These are phyloP conservation scores for Nycticryphes semicollaris DNA, from an alignment of 2,113 vertebrate genomes.

Conservation along the genomic window DNA sequence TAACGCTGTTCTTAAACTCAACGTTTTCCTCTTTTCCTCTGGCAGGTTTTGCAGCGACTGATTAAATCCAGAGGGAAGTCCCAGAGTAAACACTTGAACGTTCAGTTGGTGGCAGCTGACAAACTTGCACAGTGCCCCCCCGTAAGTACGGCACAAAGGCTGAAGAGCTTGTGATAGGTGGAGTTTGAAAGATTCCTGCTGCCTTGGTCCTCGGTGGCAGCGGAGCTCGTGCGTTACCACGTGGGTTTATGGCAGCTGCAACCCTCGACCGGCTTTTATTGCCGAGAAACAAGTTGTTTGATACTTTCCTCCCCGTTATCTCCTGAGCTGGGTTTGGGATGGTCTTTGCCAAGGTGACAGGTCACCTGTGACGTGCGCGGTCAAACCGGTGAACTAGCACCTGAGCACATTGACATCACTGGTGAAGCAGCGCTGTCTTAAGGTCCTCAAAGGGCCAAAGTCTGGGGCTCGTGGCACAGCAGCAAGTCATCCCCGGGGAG, in stretches of 20 bases:
- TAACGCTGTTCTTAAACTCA: not conserved
- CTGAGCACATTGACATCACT: fast-evolving
- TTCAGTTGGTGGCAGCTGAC: constrained; percentile 96
- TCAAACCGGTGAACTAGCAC: not conserved
- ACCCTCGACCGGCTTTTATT: not conserved
- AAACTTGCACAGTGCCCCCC: constrained; percentile 96
- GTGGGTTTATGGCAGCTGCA: not conserved
- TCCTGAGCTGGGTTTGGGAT: not conserved
- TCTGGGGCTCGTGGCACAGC: not conserved
- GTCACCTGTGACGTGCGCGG: not conserved
- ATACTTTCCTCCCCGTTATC: not conserved
- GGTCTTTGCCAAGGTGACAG: not conserved
- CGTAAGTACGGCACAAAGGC: constrained; percentile 77
- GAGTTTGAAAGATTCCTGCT: not conserved
- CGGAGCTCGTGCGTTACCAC: not conserved
- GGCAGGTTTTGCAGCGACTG: constrained; percentile 92
- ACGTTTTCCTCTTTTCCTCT: constrained; percentile 17
- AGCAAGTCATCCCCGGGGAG: not conserved
- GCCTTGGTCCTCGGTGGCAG: not conserved
- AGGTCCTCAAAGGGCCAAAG: not conserved
- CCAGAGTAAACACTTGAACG: constrained; percentile 98
- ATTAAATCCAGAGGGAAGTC: constrained; percentile 99
- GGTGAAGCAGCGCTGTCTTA: not conserved
- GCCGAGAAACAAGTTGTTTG: not conserved
- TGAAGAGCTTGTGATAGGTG: not conserved